Evolutionary conservation across 2,113 vertebrate genomes (phyloP).

Genomic region (Tautogolabrus adspersus): DNA sequence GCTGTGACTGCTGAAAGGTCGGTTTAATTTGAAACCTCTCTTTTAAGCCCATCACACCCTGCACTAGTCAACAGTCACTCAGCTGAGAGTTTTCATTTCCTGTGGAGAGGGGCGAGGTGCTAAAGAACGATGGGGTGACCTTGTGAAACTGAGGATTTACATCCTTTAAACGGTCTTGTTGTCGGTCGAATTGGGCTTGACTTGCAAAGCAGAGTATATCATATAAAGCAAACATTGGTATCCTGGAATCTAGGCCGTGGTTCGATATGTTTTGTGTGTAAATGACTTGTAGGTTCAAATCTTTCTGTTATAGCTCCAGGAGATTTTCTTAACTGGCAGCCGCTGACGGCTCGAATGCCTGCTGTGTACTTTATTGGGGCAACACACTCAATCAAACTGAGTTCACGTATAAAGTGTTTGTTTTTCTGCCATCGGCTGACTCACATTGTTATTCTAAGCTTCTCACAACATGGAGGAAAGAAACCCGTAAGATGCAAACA

Average conservation of each 20-base stretch:
- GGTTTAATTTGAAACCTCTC: constrained; percentile 24
- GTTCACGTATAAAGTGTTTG: too few relatives aligned
- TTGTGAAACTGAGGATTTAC: not conserved
- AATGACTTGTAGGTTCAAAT: too few relatives aligned
- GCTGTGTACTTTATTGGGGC: too few relatives aligned
- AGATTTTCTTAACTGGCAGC: too few relatives aligned
- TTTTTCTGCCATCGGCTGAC: too few relatives aligned
- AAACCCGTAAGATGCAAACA: too few relatives aligned
- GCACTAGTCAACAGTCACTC: not conserved
- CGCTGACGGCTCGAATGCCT: too few relatives aligned
- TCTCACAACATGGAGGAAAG: too few relatives aligned
- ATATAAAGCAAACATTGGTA: not conserved
- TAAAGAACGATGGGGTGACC: not conserved
- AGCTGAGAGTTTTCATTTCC: constrained; percentile 4
- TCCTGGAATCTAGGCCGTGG: not conserved
- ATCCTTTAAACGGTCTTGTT: not conserved
- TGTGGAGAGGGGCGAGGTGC: not conserved
- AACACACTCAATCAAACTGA: too few relatives aligned
- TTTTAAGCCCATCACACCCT: constrained; percentile 17
- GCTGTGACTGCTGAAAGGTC: not conserved
- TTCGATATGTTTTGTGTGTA: not conserved
- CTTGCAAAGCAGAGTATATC: not conserved
- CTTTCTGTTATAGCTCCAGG: too few relatives aligned
- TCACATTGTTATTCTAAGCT: too few relatives aligned
- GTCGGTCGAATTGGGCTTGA: not conserved